A percentile compares a stretch with the other conserved stretches of the same genome.
Evolutionary conservation across 1,140 invertebrate species (phyloP).

Genomic region (Hirudo medicinalis): DNA sequence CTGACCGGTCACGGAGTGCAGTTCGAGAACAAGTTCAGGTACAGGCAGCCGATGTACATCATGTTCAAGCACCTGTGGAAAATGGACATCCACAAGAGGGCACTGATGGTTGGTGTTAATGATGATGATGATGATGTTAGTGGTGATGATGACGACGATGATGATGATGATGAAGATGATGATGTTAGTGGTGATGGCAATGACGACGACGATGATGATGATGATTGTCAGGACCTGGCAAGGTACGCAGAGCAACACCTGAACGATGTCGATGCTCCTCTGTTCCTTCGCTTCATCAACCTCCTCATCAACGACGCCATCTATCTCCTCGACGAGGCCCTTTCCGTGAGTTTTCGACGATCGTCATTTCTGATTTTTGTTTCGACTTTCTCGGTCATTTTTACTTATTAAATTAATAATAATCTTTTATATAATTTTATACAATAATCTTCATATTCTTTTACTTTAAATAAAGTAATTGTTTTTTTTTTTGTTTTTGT

Average conservation of each 20-base stretch:
- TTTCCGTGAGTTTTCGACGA: neutral
- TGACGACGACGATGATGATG: neutral
- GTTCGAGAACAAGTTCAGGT: conserved; percentile 95
- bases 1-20: conserved; percentile 81
- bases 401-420: too few relatives aligned
- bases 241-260: neutral
- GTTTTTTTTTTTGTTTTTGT: too few relatives aligned
- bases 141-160: neutral
- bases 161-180: conserved; percentile 9
- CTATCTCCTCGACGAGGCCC: conserved; percentile 51
- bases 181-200: neutral
- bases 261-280: conserved; percentile 42
- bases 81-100: conserved; percentile 43
- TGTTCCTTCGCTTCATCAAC: conserved; percentile 86
- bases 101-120: conserved; percentile 51
- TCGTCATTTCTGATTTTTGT: too few relatives aligned
- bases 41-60: conserved; percentile 81
- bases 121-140: neutral
- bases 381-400: too few relatives aligned
- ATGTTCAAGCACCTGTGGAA: conserved; percentile 85
- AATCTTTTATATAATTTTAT: too few relatives aligned
- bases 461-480: too few relatives aligned
- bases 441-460: too few relatives aligned
- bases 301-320: conserved; percentile 90
- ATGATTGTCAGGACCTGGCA: neutral